phyloP scores from a whole-genome alignment of 1,140 invertebrate species.

The Riptortus pedestris region DNA sequence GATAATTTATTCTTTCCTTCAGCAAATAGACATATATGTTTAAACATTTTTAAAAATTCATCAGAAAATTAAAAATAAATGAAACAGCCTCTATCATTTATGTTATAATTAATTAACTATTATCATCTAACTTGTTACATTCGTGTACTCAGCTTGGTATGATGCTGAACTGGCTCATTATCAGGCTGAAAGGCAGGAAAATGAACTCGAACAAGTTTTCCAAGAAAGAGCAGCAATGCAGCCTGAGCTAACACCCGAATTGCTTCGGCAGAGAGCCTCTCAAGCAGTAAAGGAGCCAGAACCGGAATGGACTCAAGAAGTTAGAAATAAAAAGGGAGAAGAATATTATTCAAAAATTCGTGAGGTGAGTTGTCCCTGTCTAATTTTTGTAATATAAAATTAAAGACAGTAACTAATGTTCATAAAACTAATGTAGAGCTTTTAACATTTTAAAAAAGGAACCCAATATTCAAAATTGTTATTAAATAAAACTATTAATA shows the following conservation, averaged over 20 bases:
- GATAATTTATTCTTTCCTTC: too few relatives aligned
- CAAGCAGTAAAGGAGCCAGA: conserved; percentile 49
- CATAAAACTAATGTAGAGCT: too few relatives aligned
- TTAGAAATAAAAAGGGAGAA: conserved; percentile 67
- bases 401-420: too few relatives aligned
- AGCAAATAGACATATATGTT: too few relatives aligned
- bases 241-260: conserved; percentile 43
- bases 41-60: too few relatives aligned
- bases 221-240: conserved; percentile 65
- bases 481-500: too few relatives aligned
- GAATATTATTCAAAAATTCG: conserved; percentile 75
- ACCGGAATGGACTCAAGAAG: conserved; percentile 72
- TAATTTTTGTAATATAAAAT: neutral
- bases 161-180: conserved; percentile 74
- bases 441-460: too few relatives aligned
- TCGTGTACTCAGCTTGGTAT: conserved; percentile 81
- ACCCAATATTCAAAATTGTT: too few relatives aligned
- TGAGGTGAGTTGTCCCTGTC: conserved; percentile 43
- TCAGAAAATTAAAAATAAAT: too few relatives aligned
- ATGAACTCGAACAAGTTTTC: conserved; percentile 75
- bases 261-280: conserved; percentile 35
- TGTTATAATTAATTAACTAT: too few relatives aligned
- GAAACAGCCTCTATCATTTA: too few relatives aligned
- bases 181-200: conserved; percentile 70
- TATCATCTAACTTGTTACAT: too few relatives aligned